Conservation (phyloP, 2,888 invertebrate genomes). For the Copidosoma aretas region DNA sequence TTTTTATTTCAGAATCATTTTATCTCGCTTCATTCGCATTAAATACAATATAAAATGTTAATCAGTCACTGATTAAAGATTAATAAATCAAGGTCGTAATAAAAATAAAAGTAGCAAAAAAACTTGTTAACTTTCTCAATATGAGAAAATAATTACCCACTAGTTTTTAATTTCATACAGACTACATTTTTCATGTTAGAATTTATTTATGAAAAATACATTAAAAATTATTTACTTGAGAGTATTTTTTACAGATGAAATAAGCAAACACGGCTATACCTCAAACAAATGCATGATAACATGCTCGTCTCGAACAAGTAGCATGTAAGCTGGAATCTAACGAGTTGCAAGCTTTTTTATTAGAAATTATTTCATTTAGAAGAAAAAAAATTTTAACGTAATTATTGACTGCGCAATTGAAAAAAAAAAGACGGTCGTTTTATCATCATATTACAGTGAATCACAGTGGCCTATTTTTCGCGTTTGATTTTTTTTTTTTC, state of each 20-base stretch:
- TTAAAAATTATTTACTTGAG: slow-evolving; percentile 41
- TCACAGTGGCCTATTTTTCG: slow-evolving; percentile 47
- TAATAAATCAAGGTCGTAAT: slow-evolving; percentile 19
- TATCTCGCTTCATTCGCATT: slow-evolving; percentile 19
- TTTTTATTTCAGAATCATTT: slow-evolving; percentile 3
- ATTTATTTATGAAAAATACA: slow-evolving; percentile 31
- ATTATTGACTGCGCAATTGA: neutral
- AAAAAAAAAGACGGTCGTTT: slow-evolving; percentile 17
- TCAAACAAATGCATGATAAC: slow-evolving; percentile 36
- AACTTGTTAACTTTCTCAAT: slow-evolving; percentile 41
- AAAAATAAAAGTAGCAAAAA: slow-evolving; percentile 35
- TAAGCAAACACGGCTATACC: slow-evolving; percentile 31
- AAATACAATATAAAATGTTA: slow-evolving; percentile 30
- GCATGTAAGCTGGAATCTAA: neutral
- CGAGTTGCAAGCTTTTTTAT: neutral
- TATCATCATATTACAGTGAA: slow-evolving; percentile 42
- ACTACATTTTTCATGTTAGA: slow-evolving; percentile 26
- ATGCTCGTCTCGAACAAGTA: slow-evolving; percentile 46
- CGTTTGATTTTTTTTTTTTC: slow-evolving; percentile 36
- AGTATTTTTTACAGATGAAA: slow-evolving; percentile 41
- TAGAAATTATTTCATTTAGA: slow-evolving; percentile 1
- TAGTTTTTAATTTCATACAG: slow-evolving; percentile 34
- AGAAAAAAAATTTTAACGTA: slow-evolving; percentile 1
- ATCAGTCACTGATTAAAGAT: slow-evolving; percentile 20
- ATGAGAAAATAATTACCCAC: slow-evolving; percentile 39